These are phyloP conservation scores for Pyrgilauda ruficollis DNA, from an alignment of 2,113 vertebrate genomes.

Conservation along the genomic window DNA sequence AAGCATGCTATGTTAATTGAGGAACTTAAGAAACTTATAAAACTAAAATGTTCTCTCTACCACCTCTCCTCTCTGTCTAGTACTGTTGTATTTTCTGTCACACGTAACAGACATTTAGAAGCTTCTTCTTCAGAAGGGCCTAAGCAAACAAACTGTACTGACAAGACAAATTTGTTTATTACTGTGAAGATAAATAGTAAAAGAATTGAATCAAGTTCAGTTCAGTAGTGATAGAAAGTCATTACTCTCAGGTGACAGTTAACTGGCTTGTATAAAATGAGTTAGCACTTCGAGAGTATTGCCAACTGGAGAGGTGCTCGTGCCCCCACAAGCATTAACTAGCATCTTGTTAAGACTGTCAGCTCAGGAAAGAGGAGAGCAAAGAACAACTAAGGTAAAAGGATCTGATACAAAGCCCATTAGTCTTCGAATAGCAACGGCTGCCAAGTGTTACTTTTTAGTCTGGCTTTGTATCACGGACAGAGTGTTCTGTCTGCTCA, in stretches of 20 bases:
- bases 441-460: not conserved
- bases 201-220: not conserved
- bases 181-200: not conserved
- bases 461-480: not conserved
- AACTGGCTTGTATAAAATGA: conserved; percentile 9
- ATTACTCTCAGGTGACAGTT: not conserved
- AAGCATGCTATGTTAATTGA: not conserved
- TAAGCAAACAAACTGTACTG: not conserved
- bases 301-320: not conserved
- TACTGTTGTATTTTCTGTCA: not conserved
- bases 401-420: not conserved
- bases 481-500: not conserved
- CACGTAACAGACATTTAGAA: not conserved
- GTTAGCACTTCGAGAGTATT: not conserved
- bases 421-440: not conserved
- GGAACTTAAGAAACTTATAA: not conserved
- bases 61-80: not conserved
- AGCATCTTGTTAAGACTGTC: not conserved
- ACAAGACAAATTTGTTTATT: conserved; percentile 35
- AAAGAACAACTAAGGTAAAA: not conserved
- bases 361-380: not conserved
- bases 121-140: not conserved
- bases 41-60: not conserved
- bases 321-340: not conserved
- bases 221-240: conserved; percentile 2